Evolutionary conservation across 2,888 invertebrate genomes (phyloP).

Genomic region (Noctua comes): DNA sequence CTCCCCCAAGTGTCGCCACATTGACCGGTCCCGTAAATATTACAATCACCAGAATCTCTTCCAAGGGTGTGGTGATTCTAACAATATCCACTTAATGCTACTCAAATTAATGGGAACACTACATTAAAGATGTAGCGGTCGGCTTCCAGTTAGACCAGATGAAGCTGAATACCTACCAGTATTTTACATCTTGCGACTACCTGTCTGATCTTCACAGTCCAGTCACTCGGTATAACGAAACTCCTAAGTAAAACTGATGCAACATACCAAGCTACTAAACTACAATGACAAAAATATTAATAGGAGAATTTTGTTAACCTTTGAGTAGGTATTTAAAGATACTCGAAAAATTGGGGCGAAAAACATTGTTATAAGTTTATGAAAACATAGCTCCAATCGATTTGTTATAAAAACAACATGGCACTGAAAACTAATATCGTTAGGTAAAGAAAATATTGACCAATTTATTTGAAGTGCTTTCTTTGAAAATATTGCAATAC

Average conservation of each 20-base stretch:
- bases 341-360: not conserved
- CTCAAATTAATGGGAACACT: not conserved
- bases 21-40: not conserved
- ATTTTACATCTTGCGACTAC: not conserved
- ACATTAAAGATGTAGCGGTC: not conserved
- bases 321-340: not conserved
- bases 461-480: slow-evolving; percentile 22
- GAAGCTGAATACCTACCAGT: not conserved
- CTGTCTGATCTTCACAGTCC: not conserved
- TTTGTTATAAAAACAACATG: slow-evolving; percentile 12
- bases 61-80: accelerated
- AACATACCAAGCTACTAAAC: not conserved
- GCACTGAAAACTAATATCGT: slow-evolving; percentile 8
- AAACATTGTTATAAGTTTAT: not conserved
- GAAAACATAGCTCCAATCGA: slow-evolving; percentile 10
- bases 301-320: not conserved
- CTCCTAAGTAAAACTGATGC: too few relatives aligned
- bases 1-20: too few relatives aligned
- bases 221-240: not conserved
- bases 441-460: slow-evolving; percentile 27
- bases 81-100: not conserved
- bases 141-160: not conserved
- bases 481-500: slow-evolving; percentile 35
- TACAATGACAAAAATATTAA: not conserved
- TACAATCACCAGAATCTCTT: not conserved